Evolutionary conservation across 2,888 invertebrate genomes (phyloP).

Genomic region (Erebia epiphron): DNA sequence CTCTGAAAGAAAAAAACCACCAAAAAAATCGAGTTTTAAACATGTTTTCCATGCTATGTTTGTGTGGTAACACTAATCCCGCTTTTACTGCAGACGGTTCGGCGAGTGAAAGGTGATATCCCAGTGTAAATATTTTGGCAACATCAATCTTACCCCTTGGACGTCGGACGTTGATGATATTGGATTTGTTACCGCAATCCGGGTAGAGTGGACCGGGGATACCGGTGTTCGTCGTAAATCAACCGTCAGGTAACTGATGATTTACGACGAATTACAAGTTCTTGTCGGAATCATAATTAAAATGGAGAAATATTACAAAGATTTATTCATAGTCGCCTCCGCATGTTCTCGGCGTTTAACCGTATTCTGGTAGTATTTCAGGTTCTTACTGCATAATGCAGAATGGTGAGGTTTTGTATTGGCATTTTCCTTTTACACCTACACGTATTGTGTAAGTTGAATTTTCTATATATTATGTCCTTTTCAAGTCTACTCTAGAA

Average conservation of each 20-base stretch:
- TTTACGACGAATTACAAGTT: slow-evolving; percentile 16
- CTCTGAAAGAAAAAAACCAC: too few species aligned
- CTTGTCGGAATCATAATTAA: slow-evolving; percentile 7
- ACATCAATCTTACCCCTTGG: slow-evolving; percentile 30
- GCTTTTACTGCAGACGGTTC: slow-evolving; percentile 12
- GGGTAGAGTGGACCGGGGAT: slow-evolving; percentile 19
- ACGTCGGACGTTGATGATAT: slow-evolving; percentile 28
- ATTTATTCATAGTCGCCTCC: neutral
- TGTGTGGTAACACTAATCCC: neutral
- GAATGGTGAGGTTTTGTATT: too few species aligned
- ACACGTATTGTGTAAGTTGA: too few species aligned
- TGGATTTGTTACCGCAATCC: slow-evolving; percentile 29
- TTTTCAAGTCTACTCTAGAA: too few species aligned
- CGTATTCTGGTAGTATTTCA: neutral
- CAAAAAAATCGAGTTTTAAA: neutral
- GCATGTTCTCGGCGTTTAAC: neutral
- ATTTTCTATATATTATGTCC: too few species aligned
- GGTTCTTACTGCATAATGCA: too few species aligned
- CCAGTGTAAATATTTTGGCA: slow-evolving; percentile 26
- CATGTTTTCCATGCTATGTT: neutral
- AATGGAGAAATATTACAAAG: slow-evolving; percentile 10
- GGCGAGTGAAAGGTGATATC: slow-evolving; percentile 23
- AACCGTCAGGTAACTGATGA: slow-evolving; percentile 13
- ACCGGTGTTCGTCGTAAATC: slow-evolving; percentile 14
- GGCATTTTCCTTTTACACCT: too few species aligned